Evolutionary conservation across 2,888 invertebrate species (phyloP), one percentile per base, ranked within the genome.

Genomic region (Agrotis segetum): DNA sequence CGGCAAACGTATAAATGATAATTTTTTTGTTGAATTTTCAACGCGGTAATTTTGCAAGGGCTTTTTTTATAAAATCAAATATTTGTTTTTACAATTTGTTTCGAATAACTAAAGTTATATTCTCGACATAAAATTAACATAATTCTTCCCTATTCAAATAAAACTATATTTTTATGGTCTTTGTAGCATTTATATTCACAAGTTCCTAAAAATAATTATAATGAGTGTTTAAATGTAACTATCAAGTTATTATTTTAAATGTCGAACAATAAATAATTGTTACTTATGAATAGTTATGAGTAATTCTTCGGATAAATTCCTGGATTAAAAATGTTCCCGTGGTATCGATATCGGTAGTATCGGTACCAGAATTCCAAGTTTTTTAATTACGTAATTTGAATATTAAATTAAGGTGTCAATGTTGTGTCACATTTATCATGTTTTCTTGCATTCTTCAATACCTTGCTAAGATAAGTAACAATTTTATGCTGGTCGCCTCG

Each of bases 1-100:
- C 59, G 72, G 55, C 76, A 76, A 86, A 73, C 63, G 50, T 81
- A 84, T 78, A 63, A 69, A 72, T 58, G 59, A 71, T 81, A 67
- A 21, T 53, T 62, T 60, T 67, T 81, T 71, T 62, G 17, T 74
- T 19, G 24, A 62, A 56, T 62, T 67, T 59, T 29, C 24, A 50
- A 59, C 49, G 29, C 49, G 24, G 44, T 61, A 60, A 71, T 72
- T 40, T 72, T 34, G 71, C 74, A 66, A 49, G 52, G 16, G 14
- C 16, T 47, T 34, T 68, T 69, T 75, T 71, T 66, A 1, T n/a
- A 29, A 29, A 13, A 11, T 56, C 29, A 59, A 49, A 49, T 46
- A 53, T 61, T 65, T 58, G 16, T 0, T 52, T 58, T 61, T 56
- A 7, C 24, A n/a, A 34, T 34, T 60, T 16, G 24, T 61, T 72